phyloP scores from a whole-genome alignment of 2,113 vertebrate species.

The Smithornis capensis region DNA sequence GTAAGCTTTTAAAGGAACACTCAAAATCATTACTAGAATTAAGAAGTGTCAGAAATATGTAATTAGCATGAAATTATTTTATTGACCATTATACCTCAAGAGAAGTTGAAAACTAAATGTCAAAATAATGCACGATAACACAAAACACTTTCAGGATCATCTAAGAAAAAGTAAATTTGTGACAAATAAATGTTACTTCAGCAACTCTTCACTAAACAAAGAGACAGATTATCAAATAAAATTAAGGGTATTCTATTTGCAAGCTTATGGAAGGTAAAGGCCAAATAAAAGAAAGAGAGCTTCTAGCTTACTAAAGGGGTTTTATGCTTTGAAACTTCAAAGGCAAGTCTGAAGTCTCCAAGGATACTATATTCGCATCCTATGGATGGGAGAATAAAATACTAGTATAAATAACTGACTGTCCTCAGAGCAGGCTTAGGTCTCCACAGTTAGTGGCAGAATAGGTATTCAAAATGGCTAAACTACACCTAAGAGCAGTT shows the following conservation, averaged over 20 bases:
- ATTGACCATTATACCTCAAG: neutral
- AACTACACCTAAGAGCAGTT: neutral
- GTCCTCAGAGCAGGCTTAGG: neutral
- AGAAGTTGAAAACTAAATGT: neutral
- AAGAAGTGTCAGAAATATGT: neutral
- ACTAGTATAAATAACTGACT: neutral
- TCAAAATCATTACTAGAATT: neutral
- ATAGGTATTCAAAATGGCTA: neutral
- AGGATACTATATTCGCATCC: neutral
- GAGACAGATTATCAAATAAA: neutral
- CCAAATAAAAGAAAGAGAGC: neutral
- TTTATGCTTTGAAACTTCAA: constrained; percentile 9
- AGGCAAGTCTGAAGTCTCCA: neutral
- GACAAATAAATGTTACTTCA: neutral
- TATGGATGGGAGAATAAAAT: neutral
- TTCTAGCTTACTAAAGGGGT: neutral
- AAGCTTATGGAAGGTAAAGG: neutral
- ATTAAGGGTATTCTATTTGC: neutral
- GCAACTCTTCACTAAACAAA: neutral
- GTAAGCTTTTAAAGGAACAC: neutral
- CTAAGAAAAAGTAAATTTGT: neutral
- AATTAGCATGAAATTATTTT: neutral
- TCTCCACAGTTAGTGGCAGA: neutral
- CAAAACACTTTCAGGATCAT: neutral
- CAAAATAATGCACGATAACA: neutral